Evolutionary conservation across 2,797 vertebrate species (phyloP), one percentile per base, ranked within the genome.

Genomic region (Myotis findleyi): DNA sequence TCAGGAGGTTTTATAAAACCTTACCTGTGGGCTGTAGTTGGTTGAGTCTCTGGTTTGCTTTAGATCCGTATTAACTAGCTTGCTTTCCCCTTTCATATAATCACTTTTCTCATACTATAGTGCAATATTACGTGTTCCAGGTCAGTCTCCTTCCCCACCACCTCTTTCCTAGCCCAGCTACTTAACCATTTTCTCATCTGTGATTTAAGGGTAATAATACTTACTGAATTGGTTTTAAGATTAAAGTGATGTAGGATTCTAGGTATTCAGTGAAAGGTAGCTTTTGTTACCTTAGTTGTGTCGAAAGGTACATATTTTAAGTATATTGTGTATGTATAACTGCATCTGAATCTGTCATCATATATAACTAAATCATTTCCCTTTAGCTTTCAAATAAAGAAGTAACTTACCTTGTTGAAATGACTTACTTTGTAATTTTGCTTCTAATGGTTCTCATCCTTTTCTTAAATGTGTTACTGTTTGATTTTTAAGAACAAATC

Each of bases 401-500:
- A 85, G 10, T 96, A 94, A 88, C 49, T 89, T 49, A 73, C 81
- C 96, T 85, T 94, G 53, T 85, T 96, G 71, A 97, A 97, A 96
- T 97, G 51, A 95, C 17, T 98, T 96, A 77, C 33, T 93, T 89
- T 76, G 5, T n/a, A 68, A 59, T 92, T 95, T 96, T 95, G 33
- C 83, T 93, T 95, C 83, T 94, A 59, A 38, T 53, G 72, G 53
- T 49, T 95, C 76, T 95, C 88, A 97, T 98, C 0, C 82, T 79
- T 85, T 36, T 96, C 72, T 93, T 91, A 80, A 93, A 73, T 27
- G 91, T 80, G 75, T 91, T 96, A 97, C 95, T 98, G 72, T 98
- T 97, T 97, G 96, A 97, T 97, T 98, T 96, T n/a, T 95, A 96
- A 98, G 97, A 98, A 98, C 97, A 98, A 98, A 98, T 98, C 95